phyloP scores from a whole-genome alignment of 2,797 vertebrate species.

The Galagoides demidoff region DNA sequence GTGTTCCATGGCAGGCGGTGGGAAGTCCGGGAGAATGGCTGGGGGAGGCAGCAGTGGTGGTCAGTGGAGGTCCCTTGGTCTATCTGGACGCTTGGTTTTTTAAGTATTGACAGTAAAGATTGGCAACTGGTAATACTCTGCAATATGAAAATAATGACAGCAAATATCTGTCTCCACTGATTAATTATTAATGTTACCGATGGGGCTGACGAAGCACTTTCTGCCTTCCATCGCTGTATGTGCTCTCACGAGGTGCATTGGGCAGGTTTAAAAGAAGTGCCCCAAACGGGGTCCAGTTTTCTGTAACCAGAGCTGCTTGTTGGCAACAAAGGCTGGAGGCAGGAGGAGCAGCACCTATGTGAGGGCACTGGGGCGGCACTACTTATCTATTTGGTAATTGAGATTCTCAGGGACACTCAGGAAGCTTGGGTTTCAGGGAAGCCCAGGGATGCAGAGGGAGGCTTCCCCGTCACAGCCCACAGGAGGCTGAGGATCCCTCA shows the following conservation, averaged over 20 bases:
- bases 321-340: fast-evolving
- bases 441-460: background rate
- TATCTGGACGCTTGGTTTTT: background rate
- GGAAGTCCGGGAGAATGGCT: no score
- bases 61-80: background rate
- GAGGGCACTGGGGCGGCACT: fast-evolving
- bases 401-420: background rate
- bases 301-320: background rate
- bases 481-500: background rate
- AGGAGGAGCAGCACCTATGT: fast-evolving
- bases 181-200: background rate
- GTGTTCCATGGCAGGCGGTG: background rate
- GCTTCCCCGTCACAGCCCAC: background rate
- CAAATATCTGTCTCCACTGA: background rate
- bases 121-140: background rate
- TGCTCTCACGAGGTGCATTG: background rate
- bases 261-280: background rate
- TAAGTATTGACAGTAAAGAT: background rate
- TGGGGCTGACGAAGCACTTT: background rate
- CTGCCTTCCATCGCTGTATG: background rate
- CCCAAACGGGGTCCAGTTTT: background rate
- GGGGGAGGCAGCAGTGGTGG: background rate
- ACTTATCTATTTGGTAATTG: background rate
- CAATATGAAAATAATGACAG: background rate
- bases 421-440: background rate